Conservation (phyloP, 1,140 invertebrate species). For the Liolophura sinensis region DNA sequence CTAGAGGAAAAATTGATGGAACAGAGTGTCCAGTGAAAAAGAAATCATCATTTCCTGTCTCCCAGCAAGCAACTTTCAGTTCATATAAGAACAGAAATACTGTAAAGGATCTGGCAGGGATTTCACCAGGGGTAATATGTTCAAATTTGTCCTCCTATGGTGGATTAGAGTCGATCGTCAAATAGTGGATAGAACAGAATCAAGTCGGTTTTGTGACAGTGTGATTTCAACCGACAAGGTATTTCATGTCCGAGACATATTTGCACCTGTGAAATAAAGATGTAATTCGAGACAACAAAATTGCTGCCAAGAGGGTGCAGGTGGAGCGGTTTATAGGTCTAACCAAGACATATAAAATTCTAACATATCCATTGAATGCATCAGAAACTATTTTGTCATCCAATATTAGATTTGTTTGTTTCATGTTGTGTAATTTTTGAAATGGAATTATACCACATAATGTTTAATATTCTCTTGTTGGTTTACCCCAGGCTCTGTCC, state of each 20-base stretch:
- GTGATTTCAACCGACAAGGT: slow-evolving; percentile 21
- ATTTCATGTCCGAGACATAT: slow-evolving; percentile 24
- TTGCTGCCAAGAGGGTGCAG: slow-evolving; percentile 20
- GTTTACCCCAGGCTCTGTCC: too few relatives aligned
- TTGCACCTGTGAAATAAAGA: slow-evolving; percentile 12
- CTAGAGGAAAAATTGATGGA: too few relatives aligned
- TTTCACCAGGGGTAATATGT: slow-evolving; percentile 27
- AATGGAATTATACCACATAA: slow-evolving; percentile 8
- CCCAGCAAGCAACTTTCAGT: too few relatives aligned
- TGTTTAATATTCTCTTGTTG: too few relatives aligned
- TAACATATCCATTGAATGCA: slow-evolving; percentile 12
- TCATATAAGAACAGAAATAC: too few relatives aligned
- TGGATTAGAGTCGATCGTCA: slow-evolving; percentile 25
- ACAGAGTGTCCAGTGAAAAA: too few relatives aligned
- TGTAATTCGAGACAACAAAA: slow-evolving; percentile 13
- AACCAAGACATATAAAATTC: slow-evolving; percentile 22
- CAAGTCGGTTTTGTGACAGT: slow-evolving; percentile 16
- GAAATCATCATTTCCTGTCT: too few relatives aligned
- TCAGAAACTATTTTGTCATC: slow-evolving; percentile 11
- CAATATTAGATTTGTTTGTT: slow-evolving; percentile 17
- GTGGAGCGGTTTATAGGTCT: slow-evolving; percentile 23
- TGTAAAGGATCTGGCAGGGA: slow-evolving; percentile 26
- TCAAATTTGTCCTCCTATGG: slow-evolving; percentile 25
- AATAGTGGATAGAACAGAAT: slow-evolving; percentile 18
- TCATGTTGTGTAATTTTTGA: slow-evolving; percentile 22